Base-by-base conservation (phyloP, 2,113 vertebrate genomes). In the Trachemys scripta region DNA sequence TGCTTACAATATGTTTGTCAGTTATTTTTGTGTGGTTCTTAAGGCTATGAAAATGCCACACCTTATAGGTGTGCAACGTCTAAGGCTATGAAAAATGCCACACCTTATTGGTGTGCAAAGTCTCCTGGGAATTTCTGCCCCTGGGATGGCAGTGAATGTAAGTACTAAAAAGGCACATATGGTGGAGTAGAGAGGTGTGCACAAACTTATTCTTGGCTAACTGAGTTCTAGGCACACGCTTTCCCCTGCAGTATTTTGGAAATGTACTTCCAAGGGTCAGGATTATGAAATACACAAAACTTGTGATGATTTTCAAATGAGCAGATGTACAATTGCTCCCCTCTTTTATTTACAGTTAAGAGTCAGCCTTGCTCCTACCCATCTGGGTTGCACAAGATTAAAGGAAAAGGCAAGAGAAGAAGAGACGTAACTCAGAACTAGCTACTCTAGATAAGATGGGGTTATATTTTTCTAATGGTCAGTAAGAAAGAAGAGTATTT, bases 121-220 rank as follows among this genome's bases (percentile, higher is more conserved):
- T 76, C 72, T 76, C 72, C 22, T 13, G 11, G n/a, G 22, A 45
- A 14, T 88, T 90, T 56, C 50, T 16, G 62, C 50, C 4, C 24
- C 51, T 75, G 72, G 25, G 80, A 19, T 57, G 62, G 24, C 50
- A 13, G 3, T 9, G 35, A 88, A 27, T 0, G 75, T 80, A 76
- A 87, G 16, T 3, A 1, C 75, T 79, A 47, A 50, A 87, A 2
- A 45, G 69, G 25, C 16, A 16, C 1, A 22, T 27, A 17, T 42
- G 7, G 31, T 53, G 82, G 62, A 9, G 45, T 1, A 56, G 69
- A 47, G 17, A 82, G 27, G 4, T 9, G 38, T 0, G 0, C 90
- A 5, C 62, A 84, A 62, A 24, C 84, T 78, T 84, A 42, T 56
- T 80, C n/a, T 87, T 14, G 0, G 0, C 29, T 87, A 10, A 0